Evolutionary conservation across 2,797 vertebrate species (phyloP).

Genomic region (Falco peregrinus): DNA sequence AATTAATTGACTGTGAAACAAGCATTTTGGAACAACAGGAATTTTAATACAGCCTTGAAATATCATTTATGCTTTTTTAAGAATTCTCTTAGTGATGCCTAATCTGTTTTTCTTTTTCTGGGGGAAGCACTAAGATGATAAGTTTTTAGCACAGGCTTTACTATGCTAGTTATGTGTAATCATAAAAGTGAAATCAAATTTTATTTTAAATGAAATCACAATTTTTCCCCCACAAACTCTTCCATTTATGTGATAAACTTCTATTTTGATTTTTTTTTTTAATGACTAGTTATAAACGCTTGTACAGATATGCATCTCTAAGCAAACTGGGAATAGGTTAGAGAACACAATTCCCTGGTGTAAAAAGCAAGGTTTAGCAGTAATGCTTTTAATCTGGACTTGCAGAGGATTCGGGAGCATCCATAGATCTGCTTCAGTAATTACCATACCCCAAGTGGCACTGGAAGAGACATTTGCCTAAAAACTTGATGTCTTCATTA

Average conservation of each 20-base stretch:
- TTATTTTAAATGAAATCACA: slow-evolving; percentile 43
- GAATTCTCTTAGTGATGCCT: not conserved
- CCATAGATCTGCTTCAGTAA: slow-evolving; percentile 96
- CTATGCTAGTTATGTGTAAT: not conserved
- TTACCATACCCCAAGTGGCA: slow-evolving; percentile 98
- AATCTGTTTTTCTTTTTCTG: slow-evolving; percentile 34
- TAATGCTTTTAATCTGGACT: slow-evolving; percentile 98
- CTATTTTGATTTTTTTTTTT: slow-evolving; percentile 58
- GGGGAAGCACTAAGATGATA: not conserved
- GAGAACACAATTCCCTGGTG: slow-evolving; percentile 90
- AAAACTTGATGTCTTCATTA: slow-evolving; percentile 98
- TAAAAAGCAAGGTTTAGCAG: slow-evolving; percentile 91
- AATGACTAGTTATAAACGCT: slow-evolving; percentile 73
- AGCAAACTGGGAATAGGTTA: slow-evolving; percentile 88
- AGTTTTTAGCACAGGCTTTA: slow-evolving; percentile 44
- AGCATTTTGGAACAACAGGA: slow-evolving; percentile 39
- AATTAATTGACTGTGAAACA: slow-evolving; percentile 57
- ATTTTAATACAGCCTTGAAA: slow-evolving; percentile 25
- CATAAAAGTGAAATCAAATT: slow-evolving; percentile 8
- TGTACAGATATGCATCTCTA: slow-evolving; percentile 73
- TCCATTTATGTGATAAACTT: slow-evolving; percentile 67
- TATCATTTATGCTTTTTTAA: not conserved
- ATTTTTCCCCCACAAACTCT: slow-evolving; percentile 17
- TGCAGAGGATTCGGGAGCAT: slow-evolving; percentile 91
- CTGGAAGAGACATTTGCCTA: slow-evolving; percentile 90